Base-by-base conservation (phyloP, 1,140 invertebrate species). In the Atta cephalotes region DNA sequence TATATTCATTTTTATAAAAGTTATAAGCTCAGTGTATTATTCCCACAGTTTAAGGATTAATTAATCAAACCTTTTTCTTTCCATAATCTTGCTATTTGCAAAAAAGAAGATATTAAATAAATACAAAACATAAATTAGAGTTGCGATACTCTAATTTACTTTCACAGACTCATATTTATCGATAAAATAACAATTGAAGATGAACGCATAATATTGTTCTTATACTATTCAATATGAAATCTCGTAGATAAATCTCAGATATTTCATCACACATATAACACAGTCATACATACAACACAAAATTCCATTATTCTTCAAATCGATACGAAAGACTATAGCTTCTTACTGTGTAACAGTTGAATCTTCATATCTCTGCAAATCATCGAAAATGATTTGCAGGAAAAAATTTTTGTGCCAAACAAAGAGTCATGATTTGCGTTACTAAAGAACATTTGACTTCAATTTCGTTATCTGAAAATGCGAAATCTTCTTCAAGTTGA, bases 401-500 rank as follows among this genome's bases (percentile, higher is more conserved):
- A 25, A 25, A 25, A 18, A 49, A 71, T 51, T 72, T 82, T 49
- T 35, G n/a, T 63, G 10, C 14, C 18, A 63, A 49, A n/a, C 25
- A 7, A 56, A 58, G 10, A 39, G 3, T 81, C 51, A 71, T 25
- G 51, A 63, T 62, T 51, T 25, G 39, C 76, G 25, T 70, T 56
- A 39, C 9, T 35, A 58, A 56, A 49, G 35, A 81, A 49, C 6
- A 53, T 35, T 71, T 25, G 66, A 18, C 6, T 21, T 58, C 51
- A 51, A 71, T 71, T 70, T 81, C 65, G 31, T 3, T 70, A 71
- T 58, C 31, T n/a, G 66, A 56, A 70, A 70, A 1, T 21, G 45
- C 31, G 45, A 7, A 51, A 53, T 81, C 51, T 49, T 12, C 7
- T 10, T 3, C 31, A n/a, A 39, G 28, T 80, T 53, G 51, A 58